Base-by-base conservation (phyloP, 2,888 invertebrate genomes). In the Andrena dorsata region DNA sequence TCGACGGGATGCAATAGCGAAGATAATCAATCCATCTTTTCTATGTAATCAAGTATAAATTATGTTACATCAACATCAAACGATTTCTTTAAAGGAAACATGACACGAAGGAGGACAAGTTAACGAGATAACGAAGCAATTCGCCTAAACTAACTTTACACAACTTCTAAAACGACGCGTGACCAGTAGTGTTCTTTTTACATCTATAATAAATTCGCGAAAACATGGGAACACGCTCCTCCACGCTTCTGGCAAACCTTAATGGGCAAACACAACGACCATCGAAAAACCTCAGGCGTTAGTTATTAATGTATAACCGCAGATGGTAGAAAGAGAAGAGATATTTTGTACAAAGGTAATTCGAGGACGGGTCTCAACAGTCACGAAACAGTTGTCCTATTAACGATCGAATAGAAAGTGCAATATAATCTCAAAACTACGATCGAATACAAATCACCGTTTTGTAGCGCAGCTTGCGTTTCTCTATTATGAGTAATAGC, bases 11-110 rank as follows among this genome's bases (percentile, higher is more conserved):
- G 51, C 26, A 51, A 30, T 66, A 74, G 70, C 47, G 41, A 68
- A 65, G 53, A 49, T 72, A 69, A 58, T 73, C 8, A 61, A 83
- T 63, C 26, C 66, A 75, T 66, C 60, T 10, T n/a, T 32, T 2
- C 20, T 32, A 26, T 26, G 0, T 56, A 35, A 53, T 71, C 35
- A n/a, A 61, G 56, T 35, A 65, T 35, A 78, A 85, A 85, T 82
- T 75, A 84, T 82, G 75, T 85, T 85, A 85, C 77, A 84, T 75
- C 47, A 64, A 65, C 66, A 41, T 63, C 69, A 75, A 85, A 75
- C 66, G 47, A 72, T 71, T 74, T 70, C 58, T 56, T 26, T 4
- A 63, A 73, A 70, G 71, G 68, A 79, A 87, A 88, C 80, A 83
- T 65, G 75, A 83, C 78, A 86, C 83, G 63, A 47, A 56, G 58